Base-by-base conservation (phyloP, 2,888 invertebrate genomes). In the Laothoe populi region DNA sequence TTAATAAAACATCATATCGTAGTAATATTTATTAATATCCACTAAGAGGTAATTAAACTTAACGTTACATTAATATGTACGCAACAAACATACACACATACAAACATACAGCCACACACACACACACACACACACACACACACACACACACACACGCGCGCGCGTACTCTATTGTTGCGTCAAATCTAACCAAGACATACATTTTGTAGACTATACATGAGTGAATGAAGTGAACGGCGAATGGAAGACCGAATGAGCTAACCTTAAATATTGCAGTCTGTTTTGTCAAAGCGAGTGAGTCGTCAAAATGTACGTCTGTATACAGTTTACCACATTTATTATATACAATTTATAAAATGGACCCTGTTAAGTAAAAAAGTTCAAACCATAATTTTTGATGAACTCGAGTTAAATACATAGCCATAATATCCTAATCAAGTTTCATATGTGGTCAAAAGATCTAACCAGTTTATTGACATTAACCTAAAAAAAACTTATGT, bases 31-130 rank as follows among this genome's bases (percentile, higher is more conserved):
- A 72, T 72, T 72, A 61, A 65, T 64, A 64, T 64, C 45, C 62
- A 67, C 70, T 73, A 73, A 61, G 66, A 69, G 69, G 70, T 73
- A 70, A 70, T 72, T 72, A 73, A 72, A 74, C 72, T 77, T 71
- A 72, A 69, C 63, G 63, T 67, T 65, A 62, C 63, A 64, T 42
- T 3, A 48, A 60, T 64, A 57, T 59, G 59, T 60, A 42, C 59
- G 60, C 63, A 40, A 38, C 26, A n/a, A n/a, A n/a, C n/a, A n/a
- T n/a, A n/a, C n/a, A n/a, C n/a, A 8, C 64, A 44, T 62, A 35
- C 66, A 35, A 46, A 38, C 57, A 21, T 63, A n/a, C 64, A 40
- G 49, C n/a, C 63, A 38, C 62, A 42, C 42, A 31, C 40, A 40
- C n/a, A 40, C 60, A 60, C 16, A 40, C 31, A 19, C 45, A 35